Conservation (phyloP, 1,140 invertebrate genomes). For the Eumaeus atala region DNA sequence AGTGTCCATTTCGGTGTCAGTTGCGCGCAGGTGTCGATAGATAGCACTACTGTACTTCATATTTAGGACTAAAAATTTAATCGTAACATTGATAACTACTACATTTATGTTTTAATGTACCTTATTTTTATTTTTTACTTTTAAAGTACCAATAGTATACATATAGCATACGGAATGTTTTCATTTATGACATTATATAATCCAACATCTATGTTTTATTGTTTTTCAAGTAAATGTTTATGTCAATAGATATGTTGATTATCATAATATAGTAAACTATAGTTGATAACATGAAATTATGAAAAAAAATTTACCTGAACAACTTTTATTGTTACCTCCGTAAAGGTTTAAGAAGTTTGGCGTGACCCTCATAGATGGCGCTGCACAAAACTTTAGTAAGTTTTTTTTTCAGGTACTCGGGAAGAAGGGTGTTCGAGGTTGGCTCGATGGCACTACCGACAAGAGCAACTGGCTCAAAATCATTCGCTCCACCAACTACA, state of each 20-base stretch:
- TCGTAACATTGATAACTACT: too few relatives aligned
- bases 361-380: slow-evolving; percentile 26
- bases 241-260: too few relatives aligned
- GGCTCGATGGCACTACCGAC: slow-evolving; percentile 85
- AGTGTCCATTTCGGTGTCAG: slow-evolving; percentile 39
- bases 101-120: too few relatives aligned
- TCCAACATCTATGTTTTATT: too few relatives aligned
- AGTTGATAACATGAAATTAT: too few relatives aligned
- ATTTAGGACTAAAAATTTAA: background rate
- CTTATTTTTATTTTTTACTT: too few relatives aligned
- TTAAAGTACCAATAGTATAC: too few relatives aligned
- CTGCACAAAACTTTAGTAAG: slow-evolving; percentile 9
- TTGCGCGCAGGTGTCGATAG: slow-evolving; percentile 33
- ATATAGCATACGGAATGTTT: too few relatives aligned
- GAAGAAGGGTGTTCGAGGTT: slow-evolving; percentile 81
- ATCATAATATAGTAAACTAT: too few relatives aligned
- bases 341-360: slow-evolving; percentile 16
- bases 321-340: background rate
- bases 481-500: slow-evolving; percentile 79
- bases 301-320: too few relatives aligned
- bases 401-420: slow-evolving; percentile 79
- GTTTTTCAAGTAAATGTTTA: too few relatives aligned
- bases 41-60: slow-evolving; percentile 26
- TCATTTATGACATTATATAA: too few relatives aligned
- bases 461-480: slow-evolving; percentile 87